A percentile compares a stretch with the other conserved stretches of the same genome.
Evolutionary conservation across 2,797 vertebrate species (phyloP).

Genomic region (Zenarchopterus dispar): DNA sequence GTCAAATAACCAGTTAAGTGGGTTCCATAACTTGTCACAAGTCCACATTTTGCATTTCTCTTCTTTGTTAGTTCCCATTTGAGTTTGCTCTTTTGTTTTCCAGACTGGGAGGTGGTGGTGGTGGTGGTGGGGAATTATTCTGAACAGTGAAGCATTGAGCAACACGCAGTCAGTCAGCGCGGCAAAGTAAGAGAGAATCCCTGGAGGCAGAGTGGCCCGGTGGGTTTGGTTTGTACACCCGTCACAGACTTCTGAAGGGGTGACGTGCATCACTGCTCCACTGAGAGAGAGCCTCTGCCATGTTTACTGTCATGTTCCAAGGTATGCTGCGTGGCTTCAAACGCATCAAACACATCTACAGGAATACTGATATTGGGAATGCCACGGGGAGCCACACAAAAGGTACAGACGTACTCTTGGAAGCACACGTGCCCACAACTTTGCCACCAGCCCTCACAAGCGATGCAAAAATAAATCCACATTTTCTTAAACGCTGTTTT

Average conservation of each 20-base stretch:
- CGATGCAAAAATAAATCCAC: slow-evolving; percentile 29
- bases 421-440: slow-evolving; percentile 63
- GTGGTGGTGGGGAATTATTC: slow-evolving; percentile 51
- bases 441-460: slow-evolving; percentile 38
- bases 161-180: slow-evolving; percentile 66
- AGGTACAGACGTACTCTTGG: slow-evolving; percentile 57
- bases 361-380: slow-evolving; percentile 84
- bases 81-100: slow-evolving; percentile 67
- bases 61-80: slow-evolving; percentile 56
- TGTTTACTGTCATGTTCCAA: slow-evolving; percentile 85
- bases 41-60: slow-evolving; percentile 54
- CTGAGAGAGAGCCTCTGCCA: slow-evolving; percentile 82
- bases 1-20: slow-evolving; percentile 76
- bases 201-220: slow-evolving; percentile 73
- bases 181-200: slow-evolving; percentile 64
- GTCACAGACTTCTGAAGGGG: slow-evolving; percentile 83
- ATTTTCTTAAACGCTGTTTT: slow-evolving; percentile 19
- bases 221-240: slow-evolving; percentile 82
- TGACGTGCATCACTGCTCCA: slow-evolving; percentile 80
- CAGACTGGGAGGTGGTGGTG: slow-evolving; percentile 3
- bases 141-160: slow-evolving; percentile 52
- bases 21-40: slow-evolving; percentile 71
- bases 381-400: slow-evolving; percentile 67
- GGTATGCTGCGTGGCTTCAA: slow-evolving; percentile 84
- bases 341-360: slow-evolving; percentile 82